Evolutionary conservation across 2,888 invertebrate species (phyloP).

Genomic region (Lypha dubia): DNA sequence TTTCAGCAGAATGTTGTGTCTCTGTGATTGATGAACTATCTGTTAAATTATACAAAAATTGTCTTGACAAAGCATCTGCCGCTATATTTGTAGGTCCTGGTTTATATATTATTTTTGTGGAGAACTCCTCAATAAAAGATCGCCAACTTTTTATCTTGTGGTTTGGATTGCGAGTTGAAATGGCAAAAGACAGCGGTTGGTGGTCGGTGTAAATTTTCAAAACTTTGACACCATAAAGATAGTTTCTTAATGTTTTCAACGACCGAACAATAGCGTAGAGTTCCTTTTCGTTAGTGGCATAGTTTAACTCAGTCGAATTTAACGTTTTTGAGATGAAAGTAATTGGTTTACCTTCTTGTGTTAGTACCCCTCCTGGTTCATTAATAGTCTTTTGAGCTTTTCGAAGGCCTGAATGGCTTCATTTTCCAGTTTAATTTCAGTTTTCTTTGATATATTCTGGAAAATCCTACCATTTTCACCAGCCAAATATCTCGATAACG

Average conservation of each 20-base stretch:
- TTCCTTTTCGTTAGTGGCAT: no score
- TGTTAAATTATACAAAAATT: no score
- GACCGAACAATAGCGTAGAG: no score
- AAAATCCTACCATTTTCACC: slow-evolving; percentile 61
- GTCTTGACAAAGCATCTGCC: no score
- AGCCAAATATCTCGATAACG: no score
- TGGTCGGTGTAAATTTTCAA: slow-evolving; percentile 42
- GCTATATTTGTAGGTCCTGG: neutral
- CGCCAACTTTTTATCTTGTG: neutral
- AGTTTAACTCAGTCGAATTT: no score
- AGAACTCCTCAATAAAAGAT: neutral
- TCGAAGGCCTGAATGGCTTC: slow-evolving; percentile 40
- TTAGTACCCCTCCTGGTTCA: slow-evolving; percentile 75
- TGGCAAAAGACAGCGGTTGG: slow-evolving; percentile 62
- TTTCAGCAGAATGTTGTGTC: no score
- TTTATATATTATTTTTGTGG: no score
- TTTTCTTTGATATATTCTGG: slow-evolving; percentile 68
- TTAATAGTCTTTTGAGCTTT: slow-evolving; percentile 39
- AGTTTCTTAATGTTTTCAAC: no score
- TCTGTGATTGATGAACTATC: no score
- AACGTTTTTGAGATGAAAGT: no score
- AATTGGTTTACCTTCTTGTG: slow-evolving; percentile 75
- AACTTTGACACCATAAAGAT: no score
- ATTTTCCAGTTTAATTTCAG: slow-evolving; percentile 59
- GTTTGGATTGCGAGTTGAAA: neutral